Conservation (phyloP, 2,888 invertebrate species). For the Dicyrtomina minuta region DNA sequence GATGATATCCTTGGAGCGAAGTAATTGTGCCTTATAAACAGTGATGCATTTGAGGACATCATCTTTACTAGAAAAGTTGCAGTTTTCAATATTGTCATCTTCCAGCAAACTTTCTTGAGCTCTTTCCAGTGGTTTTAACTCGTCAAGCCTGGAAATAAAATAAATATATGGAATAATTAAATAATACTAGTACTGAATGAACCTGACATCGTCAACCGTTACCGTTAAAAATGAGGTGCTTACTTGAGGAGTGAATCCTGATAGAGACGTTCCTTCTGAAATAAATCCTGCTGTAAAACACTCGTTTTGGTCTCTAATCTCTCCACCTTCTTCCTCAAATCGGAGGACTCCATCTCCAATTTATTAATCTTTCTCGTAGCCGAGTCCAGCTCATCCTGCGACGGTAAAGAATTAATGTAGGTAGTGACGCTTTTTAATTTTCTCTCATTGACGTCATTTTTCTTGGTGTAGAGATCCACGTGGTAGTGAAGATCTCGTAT, state of each 20-base stretch:
- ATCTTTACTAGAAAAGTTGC: slow-evolving; percentile 37
- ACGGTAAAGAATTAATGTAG: slow-evolving; percentile 48
- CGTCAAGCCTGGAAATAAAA: slow-evolving; percentile 45
- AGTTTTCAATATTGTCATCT: slow-evolving; percentile 16
- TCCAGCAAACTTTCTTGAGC: slow-evolving; percentile 39
- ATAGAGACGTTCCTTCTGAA: slow-evolving; percentile 32
- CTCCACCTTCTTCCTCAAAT: slow-evolving; percentile 37
- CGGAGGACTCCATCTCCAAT: slow-evolving; percentile 40
- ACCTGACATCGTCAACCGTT: no score
- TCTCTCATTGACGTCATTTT: slow-evolving; percentile 36
- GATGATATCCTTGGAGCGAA: slow-evolving; percentile 42
- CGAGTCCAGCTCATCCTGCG: slow-evolving; percentile 47
- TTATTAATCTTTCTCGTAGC: slow-evolving; percentile 36
- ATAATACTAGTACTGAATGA: slow-evolving; percentile 6
- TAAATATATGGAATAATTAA: background rate
- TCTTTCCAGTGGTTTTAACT: slow-evolving; percentile 45
- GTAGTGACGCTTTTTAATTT: slow-evolving; percentile 42
- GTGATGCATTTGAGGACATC: slow-evolving; percentile 39
- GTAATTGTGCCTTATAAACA: slow-evolving; percentile 43
- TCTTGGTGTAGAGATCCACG: slow-evolving; percentile 35
- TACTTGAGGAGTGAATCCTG: no score
- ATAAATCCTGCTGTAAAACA: slow-evolving; percentile 29
- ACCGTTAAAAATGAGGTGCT: no score
- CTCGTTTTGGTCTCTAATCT: slow-evolving; percentile 29
- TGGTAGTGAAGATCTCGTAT: slow-evolving; percentile 37